Evolutionary conservation across 2,113 vertebrate species (phyloP), one percentile per base, ranked within the genome.

Genomic region (Vireo altiloquus): DNA sequence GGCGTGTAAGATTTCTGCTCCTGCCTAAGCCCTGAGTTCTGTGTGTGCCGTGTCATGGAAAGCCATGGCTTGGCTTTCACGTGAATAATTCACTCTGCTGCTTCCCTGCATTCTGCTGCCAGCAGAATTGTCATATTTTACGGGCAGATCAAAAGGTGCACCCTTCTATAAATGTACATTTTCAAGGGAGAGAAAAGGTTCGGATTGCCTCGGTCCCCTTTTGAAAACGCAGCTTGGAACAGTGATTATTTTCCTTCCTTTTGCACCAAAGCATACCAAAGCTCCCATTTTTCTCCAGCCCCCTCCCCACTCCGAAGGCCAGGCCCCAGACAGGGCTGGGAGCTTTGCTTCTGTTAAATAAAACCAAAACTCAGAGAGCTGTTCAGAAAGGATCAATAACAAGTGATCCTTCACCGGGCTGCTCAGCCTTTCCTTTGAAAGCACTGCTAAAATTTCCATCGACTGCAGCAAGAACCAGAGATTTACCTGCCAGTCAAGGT

Each of bases 241-340:
- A 7, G 7, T 27, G 87, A 72, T 85, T 95, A 20, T 94, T 95
- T 91, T 76, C 21, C 59, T 90, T 92, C 72, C 39, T 66, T 39
- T 81, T 91, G 87, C 44, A 92, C 78, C 84, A 94, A 70, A 78
- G 33, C 70, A 85, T 30, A 40, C 46, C 79, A 70, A 60, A 37
- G 18, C 3, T 72, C 37, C 42, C 42, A 13, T 72, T 92, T 90
- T 87, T 44, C 54, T 82, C 5, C 83, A 76, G 5, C 13, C 17
- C 42, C 40, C 40, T 14, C 22, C 15, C 19, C 4, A 11, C 15
- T 23, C 59, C 2, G 0, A 81, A 69, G 42, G 46, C 83, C 16
- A 9, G 79, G 80, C 31, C 59, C 46, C 71, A 68, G 63, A 25
- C 24, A 1, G 22, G 57, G 16, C n/a, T 78, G 24, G 77, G 35